Conservation (phyloP, 2,113 vertebrate species). For the Cheilinus undulatus region DNA sequence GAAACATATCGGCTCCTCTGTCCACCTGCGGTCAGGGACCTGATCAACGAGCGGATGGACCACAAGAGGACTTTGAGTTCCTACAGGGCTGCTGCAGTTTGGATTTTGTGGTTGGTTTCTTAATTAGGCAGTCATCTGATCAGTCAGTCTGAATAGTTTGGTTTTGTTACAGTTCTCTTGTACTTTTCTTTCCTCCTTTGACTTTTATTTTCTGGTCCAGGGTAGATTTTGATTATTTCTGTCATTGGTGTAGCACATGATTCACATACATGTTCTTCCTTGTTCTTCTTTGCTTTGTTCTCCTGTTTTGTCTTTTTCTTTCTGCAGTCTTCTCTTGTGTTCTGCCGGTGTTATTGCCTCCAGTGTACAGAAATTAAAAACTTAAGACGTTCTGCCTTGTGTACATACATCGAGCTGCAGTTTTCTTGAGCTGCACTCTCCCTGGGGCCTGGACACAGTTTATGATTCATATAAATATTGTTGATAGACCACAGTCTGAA, state of each 20-base stretch:
- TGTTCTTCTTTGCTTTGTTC: constrained; percentile 4
- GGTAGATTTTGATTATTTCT: constrained; percentile 27
- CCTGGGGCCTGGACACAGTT: constrained; percentile 60
- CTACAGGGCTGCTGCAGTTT: constrained; percentile 74
- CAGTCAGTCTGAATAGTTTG: constrained; percentile 14
- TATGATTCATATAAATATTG: constrained; percentile 63
- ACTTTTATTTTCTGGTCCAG: constrained; percentile 30
- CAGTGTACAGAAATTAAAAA: constrained; percentile 64
- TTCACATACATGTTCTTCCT: constrained; percentile 13
- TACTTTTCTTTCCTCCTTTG: constrained; percentile 33
- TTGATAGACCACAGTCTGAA: constrained; percentile 58
- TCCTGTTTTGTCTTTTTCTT: constrained; percentile 10
- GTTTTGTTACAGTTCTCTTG: constrained; percentile 38
- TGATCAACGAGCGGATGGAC: constrained; percentile 54
- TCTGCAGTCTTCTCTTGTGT: constrained; percentile 31
- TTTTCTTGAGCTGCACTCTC: constrained; percentile 60
- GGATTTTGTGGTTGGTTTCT: constrained; percentile 59
- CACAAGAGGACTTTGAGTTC: constrained; percentile 52
- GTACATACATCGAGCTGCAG: constrained; percentile 70
- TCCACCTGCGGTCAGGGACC: constrained; percentile 54
- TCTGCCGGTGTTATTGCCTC: constrained; percentile 52
- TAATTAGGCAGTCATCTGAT: constrained; percentile 35
- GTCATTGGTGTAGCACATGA: constrained; percentile 40
- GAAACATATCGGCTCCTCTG: constrained; percentile 83
- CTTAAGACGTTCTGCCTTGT: constrained; percentile 76